phyloP scores from a whole-genome alignment of 2,797 vertebrate genomes.

The Taeniopygia guttata region DNA sequence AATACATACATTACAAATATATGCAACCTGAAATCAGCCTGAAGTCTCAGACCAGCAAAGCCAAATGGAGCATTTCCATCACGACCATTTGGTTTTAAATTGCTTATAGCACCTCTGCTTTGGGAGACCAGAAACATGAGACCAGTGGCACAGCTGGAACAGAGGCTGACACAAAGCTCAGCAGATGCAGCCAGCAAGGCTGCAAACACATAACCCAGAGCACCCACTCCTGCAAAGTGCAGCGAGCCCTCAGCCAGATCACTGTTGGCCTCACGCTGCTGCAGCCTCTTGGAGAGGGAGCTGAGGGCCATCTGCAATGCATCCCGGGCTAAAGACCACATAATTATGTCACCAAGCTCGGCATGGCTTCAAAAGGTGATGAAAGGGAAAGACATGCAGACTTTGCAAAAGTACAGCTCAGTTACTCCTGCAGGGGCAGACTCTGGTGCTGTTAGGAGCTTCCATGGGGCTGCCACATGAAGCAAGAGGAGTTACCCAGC shows the following conservation, averaged over 20 bases:
- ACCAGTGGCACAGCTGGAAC: background rate
- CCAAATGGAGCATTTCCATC: background rate
- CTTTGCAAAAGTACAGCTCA: background rate
- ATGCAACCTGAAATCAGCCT: constrained; percentile 1
- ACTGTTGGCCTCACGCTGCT: fast-evolving
- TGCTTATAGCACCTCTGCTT: background rate
- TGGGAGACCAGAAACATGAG: background rate
- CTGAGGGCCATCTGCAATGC: background rate
- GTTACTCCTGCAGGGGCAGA: background rate
- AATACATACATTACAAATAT: background rate
- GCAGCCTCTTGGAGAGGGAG: background rate
- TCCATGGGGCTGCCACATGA: background rate
- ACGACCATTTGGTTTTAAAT: background rate
- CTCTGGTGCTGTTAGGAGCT: background rate
- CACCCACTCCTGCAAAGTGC: background rate
- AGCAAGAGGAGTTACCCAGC: background rate
- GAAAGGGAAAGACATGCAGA: background rate
- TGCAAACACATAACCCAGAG: background rate
- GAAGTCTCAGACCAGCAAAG: constrained; percentile 17
- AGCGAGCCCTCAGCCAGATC: background rate
- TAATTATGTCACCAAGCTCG: background rate
- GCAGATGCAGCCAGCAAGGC: background rate
- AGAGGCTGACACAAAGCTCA: background rate
- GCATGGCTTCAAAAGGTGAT: background rate
- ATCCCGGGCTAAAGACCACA: background rate